Percentiles rank a stretch among this genome's conserved stretches.
Conservation (phyloP, 2,888 invertebrate species). For the Oscheius sp. region DNA sequence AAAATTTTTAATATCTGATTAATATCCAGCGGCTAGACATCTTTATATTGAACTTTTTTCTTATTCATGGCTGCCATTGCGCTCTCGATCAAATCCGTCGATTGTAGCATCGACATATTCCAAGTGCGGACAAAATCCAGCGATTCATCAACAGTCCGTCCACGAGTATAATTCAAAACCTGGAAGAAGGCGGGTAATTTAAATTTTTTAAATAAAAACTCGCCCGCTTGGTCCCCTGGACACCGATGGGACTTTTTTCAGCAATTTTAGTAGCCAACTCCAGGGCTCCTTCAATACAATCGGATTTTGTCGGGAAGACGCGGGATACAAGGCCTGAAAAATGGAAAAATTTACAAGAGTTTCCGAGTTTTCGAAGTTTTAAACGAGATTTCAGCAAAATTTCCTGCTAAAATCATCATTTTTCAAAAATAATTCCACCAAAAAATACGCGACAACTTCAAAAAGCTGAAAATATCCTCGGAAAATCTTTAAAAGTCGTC, state of each 20-base stretch:
- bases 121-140: constrained; percentile 87
- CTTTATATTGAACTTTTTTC: constrained; percentile 54
- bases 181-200: neutral
- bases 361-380: too few species aligned
- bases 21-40: constrained; percentile 43
- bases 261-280: constrained; percentile 85
- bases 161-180: constrained; percentile 84
- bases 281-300: constrained; percentile 43
- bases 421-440: too few species aligned
- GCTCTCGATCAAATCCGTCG: constrained; percentile 85
- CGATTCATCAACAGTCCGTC: constrained; percentile 87
- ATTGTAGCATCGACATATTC: constrained; percentile 89
- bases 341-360: too few species aligned
- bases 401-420: too few species aligned
- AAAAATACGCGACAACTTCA: too few species aligned
- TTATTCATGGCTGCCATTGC: constrained; percentile 79
- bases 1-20: too few species aligned
- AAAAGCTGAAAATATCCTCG: too few species aligned
- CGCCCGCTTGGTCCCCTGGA: constrained; percentile 87
- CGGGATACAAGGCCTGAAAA: constrained; percentile 42
- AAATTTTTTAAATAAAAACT: too few species aligned
- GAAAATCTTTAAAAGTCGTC: too few species aligned
- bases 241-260: constrained; percentile 90
- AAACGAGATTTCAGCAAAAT: too few species aligned
- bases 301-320: constrained; percentile 38